Conservation (phyloP, 2,113 vertebrate species). For the Tyto alba region DNA sequence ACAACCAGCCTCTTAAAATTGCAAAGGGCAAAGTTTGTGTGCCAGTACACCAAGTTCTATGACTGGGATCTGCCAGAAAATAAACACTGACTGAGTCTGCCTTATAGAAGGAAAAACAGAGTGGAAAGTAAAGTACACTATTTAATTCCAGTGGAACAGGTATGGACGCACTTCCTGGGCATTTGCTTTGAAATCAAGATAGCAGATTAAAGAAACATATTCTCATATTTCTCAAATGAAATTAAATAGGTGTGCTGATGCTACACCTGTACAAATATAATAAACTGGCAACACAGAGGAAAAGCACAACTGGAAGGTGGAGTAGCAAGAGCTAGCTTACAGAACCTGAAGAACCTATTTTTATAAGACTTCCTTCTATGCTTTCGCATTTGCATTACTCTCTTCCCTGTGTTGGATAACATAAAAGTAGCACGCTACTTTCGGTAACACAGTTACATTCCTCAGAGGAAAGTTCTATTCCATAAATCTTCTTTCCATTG, state of each 20-base stretch:
- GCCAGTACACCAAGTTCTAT: background rate
- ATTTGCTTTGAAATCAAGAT: background rate
- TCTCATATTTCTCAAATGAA: background rate
- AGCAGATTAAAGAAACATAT: background rate
- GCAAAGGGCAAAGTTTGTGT: background rate
- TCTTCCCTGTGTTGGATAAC: background rate
- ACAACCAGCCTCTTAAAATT: background rate
- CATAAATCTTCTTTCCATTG: background rate
- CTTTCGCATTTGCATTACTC: background rate
- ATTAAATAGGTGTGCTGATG: background rate
- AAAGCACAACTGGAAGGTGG: background rate
- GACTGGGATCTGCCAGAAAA: background rate
- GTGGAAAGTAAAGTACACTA: background rate
- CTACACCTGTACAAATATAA: background rate
- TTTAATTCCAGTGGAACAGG: background rate
- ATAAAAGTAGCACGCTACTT: background rate
- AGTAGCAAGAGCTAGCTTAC: background rate
- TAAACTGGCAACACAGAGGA: background rate
- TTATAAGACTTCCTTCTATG: background rate
- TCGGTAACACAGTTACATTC: background rate
- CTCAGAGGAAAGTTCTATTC: background rate
- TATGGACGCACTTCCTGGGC: background rate
- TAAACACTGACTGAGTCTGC: background rate
- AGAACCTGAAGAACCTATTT: background rate
- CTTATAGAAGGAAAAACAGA: background rate